Percentiles rank a stretch among this genome's conserved stretches.
Conservation (phyloP, 2,113 vertebrate genomes). For the Vulpes vulpes region DNA sequence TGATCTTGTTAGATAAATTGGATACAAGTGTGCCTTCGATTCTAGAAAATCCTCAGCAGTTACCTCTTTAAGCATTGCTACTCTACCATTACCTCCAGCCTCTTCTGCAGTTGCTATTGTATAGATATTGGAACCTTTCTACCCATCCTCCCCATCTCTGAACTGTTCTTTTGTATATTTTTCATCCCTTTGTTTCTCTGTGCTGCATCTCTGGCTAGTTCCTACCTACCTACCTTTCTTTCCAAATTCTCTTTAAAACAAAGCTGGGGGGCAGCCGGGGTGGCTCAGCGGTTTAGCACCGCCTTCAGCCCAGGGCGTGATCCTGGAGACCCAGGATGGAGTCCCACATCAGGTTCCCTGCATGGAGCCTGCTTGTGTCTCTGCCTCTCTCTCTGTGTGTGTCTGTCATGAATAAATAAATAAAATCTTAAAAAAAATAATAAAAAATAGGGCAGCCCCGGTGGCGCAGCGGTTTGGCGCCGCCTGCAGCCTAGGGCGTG, state of each 20-base stretch:
- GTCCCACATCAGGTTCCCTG: not conserved
- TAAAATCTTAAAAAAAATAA: not conserved
- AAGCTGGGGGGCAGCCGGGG: not conserved
- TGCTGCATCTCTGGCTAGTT: conserved; percentile 58
- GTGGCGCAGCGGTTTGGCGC: too few species aligned
- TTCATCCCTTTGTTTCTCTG: conserved; percentile 68
- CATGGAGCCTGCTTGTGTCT: not conserved
- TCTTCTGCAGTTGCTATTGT: conserved; percentile 52
- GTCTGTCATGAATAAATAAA: not conserved
- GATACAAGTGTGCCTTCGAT: conserved; percentile 56
- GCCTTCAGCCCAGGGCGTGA: not conserved
- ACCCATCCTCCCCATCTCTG: conserved; percentile 39
- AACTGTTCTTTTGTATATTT: conserved; percentile 10
- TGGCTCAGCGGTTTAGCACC: not conserved
- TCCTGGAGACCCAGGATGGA: not conserved
- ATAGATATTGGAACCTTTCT: conserved; percentile 54
- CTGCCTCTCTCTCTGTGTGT: not conserved
- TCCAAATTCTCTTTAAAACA: conserved; percentile 33
- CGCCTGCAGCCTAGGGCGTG: too few species aligned
- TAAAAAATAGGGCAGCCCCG: too few species aligned
- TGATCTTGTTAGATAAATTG: conserved; percentile 63
- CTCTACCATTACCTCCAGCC: conserved; percentile 53
- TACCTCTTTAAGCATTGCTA: conserved; percentile 57
- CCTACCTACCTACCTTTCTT: conserved; percentile 30
- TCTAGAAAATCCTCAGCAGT: conserved; percentile 65